Base-by-base conservation (phyloP, 2,888 invertebrate species). In the Ectemnius continuus region DNA sequence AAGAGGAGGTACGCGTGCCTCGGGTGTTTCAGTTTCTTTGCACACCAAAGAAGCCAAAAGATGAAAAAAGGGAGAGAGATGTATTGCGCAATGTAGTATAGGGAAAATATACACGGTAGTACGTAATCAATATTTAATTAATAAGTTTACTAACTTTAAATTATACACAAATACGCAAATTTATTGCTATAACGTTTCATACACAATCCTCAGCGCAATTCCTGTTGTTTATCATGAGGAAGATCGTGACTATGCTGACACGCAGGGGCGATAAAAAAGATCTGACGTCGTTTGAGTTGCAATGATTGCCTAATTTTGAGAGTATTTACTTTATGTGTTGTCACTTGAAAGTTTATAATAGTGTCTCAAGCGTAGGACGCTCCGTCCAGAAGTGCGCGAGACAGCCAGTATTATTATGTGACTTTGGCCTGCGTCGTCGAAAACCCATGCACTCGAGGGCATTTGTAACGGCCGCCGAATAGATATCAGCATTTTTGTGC, bases 161-260 rank as follows among this genome's bases (percentile, higher is more conserved):
- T 86, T 86, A 86, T 85, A 87, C 85, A 86, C 86, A 87, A 84
- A 85, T 86, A 85, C 86, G 86, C 85, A 86, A 84, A 85, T 86
- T 85, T 86, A 87, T 87, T 87, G 87, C 86, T 87, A 85, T 86
- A 86, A 86, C 85, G 79, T 84, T 86, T 85, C 84, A 83, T 85
- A 81, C 83, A 85, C 80, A 84, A 82, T 84, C 82, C 82, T 84
- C 81, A 80, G 82, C 83, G 82, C 82, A 83, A 86, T 86, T 86
- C 84, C 86, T 82, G 80, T 80, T 82, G 36, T 36, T 36, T 75
- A 80, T 78, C 28, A 67, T 68, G 73, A 83, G 80, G 75, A 83
- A 83, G 81, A 83, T 82, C 80, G 78, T 81, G 80, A 80, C 84
- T 81, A 75, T 81, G 66, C 73, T 78, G 76, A 84, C 74, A 80